Conservation (phyloP, 2,797 vertebrate genomes). For the Buceros bicornis region DNA sequence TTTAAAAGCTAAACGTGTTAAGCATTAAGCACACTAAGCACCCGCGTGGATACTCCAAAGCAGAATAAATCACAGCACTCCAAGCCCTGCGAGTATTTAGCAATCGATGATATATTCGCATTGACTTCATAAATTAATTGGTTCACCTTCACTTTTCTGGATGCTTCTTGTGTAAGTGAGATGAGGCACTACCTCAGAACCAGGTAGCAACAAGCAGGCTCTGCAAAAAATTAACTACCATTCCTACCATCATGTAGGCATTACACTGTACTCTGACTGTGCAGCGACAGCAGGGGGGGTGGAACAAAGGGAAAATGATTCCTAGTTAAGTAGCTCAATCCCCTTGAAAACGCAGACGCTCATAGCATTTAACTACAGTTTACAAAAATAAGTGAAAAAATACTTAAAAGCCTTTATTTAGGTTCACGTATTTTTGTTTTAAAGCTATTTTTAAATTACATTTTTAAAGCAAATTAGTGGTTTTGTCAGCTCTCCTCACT, state of each 20-base stretch:
- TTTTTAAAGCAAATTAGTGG: neutral
- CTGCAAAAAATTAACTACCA: neutral
- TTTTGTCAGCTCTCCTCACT: neutral
- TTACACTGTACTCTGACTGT: neutral
- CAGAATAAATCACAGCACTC: slow-evolving; percentile 29
- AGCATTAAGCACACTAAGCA: slow-evolving; percentile 13
- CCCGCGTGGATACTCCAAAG: slow-evolving; percentile 34
- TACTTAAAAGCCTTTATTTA: neutral
- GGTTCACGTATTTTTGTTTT: neutral
- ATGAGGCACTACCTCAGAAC: neutral
- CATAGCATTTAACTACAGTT: neutral
- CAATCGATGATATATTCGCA: neutral
- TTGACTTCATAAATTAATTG: neutral
- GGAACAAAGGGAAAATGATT: neutral
- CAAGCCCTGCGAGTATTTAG: neutral
- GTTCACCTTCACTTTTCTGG: neutral
- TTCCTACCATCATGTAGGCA: neutral
- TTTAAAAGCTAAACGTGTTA: neutral
- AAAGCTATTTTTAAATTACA: neutral
- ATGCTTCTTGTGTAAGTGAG: neutral
- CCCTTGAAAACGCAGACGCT: neutral
- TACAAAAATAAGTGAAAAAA: neutral
- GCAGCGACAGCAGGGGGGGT: neutral
- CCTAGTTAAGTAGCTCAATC: neutral
- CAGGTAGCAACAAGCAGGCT: neutral